Conservation (phyloP, 92 coral and sea anemone species). For the Pocillopora meandrina region DNA sequence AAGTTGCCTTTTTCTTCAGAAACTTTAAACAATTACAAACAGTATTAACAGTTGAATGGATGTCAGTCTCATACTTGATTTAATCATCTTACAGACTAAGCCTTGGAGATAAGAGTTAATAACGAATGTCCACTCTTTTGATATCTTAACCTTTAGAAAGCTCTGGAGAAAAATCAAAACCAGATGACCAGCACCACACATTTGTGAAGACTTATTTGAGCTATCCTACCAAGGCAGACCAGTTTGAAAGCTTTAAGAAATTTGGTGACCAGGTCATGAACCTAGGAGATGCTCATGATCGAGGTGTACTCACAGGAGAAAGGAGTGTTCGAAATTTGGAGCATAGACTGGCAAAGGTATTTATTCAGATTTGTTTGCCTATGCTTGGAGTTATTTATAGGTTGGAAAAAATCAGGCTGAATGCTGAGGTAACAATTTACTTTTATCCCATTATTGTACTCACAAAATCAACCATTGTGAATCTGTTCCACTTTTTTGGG, state of each 20-base stretch:
- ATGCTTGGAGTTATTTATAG: too few relatives aligned
- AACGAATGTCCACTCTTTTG: background rate
- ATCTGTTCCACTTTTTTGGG: too few relatives aligned
- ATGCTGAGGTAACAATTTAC: too few relatives aligned
- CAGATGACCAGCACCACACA: slow-evolving; percentile 50
- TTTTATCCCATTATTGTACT: too few relatives aligned
- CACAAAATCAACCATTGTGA: too few relatives aligned
- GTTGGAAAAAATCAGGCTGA: too few relatives aligned
- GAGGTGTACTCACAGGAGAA: slow-evolving; percentile 92
- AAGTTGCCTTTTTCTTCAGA: too few relatives aligned
- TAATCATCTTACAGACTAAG: too few relatives aligned
- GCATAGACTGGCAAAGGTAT: slow-evolving; percentile 80
- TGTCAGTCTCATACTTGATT: too few relatives aligned
- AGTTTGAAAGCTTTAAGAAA: slow-evolving; percentile 84
- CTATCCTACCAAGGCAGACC: slow-evolving; percentile 90
- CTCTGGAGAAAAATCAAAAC: slow-evolving; percentile 17
- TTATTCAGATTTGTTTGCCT: too few relatives aligned
- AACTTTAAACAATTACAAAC: too few relatives aligned
- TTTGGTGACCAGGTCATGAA: slow-evolving; percentile 82
- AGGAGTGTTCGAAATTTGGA: slow-evolving; percentile 76
- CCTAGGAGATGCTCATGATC: slow-evolving; percentile 84
- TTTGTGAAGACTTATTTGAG: slow-evolving; percentile 85
- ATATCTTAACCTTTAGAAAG: background rate
- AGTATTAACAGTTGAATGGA: too few relatives aligned
- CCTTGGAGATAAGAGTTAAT: background rate